Conservation (phyloP, 2,888 invertebrate species). For the Ferdinandea cuprea region DNA sequence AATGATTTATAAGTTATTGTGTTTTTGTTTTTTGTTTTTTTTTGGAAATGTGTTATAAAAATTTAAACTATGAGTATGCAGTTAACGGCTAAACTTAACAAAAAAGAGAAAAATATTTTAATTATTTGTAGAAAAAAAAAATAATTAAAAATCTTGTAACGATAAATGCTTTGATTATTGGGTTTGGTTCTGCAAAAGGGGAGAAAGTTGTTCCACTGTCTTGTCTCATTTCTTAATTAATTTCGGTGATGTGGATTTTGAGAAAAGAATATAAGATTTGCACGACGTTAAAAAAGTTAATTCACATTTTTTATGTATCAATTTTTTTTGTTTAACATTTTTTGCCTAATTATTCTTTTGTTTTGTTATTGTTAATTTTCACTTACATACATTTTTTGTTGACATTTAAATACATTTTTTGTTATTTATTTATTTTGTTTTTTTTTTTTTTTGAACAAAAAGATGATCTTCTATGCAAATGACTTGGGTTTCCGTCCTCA, state of each 20-base stretch:
- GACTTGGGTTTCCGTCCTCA: not conserved
- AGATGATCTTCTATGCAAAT: conserved; percentile 41
- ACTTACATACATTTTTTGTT: conserved; percentile 59
- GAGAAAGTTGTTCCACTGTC: conserved; percentile 58
- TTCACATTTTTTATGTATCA: conserved; percentile 38
- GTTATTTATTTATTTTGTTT: conserved; percentile 44
- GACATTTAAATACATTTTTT: conserved; percentile 75
- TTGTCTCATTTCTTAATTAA: conserved; percentile 54
- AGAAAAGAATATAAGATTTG: conserved; percentile 23
- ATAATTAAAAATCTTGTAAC: conserved; percentile 48
- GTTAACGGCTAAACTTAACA: conserved; percentile 63
- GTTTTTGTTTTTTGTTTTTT: conserved; percentile 73
- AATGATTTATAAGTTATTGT: too few species aligned
- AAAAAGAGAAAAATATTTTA: conserved; percentile 26
- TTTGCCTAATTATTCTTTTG: conserved; percentile 72
- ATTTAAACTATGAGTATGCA: conserved; percentile 62
- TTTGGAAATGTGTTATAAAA: conserved; percentile 52
- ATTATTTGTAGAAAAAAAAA: conserved; percentile 20
- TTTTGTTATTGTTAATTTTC: conserved; percentile 65
- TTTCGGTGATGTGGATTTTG: not conserved
- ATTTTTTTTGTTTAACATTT: conserved; percentile 45
- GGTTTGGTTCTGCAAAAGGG: conserved; percentile 61
- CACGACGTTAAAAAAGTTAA: conserved; percentile 35
- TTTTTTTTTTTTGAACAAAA: conserved; percentile 66
- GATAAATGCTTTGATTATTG: conserved; percentile 67